These are phyloP conservation scores for Vidua chalybeata DNA, from an alignment of 2,113 vertebrate species.

Conservation along the genomic window DNA sequence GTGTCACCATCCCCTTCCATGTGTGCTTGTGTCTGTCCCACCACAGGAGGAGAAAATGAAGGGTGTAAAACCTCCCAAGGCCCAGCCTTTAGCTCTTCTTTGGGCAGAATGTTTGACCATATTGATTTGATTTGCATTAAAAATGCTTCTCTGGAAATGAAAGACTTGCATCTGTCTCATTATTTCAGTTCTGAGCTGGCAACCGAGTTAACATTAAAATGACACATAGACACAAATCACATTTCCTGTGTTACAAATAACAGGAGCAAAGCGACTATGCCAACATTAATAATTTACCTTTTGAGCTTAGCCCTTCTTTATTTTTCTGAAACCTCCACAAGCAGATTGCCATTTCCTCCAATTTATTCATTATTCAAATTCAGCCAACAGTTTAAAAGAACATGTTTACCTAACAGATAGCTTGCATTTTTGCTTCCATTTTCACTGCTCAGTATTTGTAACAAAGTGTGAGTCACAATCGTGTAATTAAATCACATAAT, in stretches of 20 bases:
- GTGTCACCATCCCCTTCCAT: neutral
- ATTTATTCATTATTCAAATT: conserved; percentile 49
- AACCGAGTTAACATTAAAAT: conserved; percentile 28
- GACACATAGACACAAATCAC: neutral
- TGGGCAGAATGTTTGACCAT: neutral
- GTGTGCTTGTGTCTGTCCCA: neutral
- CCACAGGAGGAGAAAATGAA: neutral
- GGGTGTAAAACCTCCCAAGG: neutral
- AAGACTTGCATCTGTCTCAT: neutral
- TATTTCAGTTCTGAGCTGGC: conserved; percentile 32
- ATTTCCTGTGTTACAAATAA: conserved; percentile 37
- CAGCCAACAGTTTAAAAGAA: conserved; percentile 41
- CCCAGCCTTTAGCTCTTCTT: neutral
- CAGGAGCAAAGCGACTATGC: conserved; percentile 2
- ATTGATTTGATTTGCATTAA: neutral
- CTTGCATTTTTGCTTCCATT: conserved; percentile 31
- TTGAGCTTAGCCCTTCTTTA: conserved; percentile 2
- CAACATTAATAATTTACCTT: conserved; percentile 54
- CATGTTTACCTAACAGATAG: conserved; percentile 23
- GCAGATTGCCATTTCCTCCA: conserved; percentile 5
- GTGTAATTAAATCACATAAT: neutral
- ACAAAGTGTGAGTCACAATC: neutral
- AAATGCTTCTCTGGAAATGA: conserved; percentile 13
- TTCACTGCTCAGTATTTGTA: neutral
- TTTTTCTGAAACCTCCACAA: neutral